Evolutionary conservation across 1,140 invertebrate species (phyloP), one percentile per base, ranked within the genome.

Genomic region (Dolichoris vasculosae): DNA sequence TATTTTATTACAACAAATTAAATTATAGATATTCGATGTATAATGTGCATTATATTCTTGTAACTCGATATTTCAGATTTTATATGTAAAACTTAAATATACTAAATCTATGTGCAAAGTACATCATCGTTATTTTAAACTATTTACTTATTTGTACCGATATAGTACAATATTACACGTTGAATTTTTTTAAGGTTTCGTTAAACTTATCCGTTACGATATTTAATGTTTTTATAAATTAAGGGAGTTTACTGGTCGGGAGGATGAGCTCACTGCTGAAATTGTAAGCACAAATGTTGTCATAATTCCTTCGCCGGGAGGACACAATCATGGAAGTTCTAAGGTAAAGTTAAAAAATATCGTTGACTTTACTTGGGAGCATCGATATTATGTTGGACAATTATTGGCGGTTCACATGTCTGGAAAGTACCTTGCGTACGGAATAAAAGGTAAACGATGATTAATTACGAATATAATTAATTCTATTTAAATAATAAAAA

Each of bases 341-440:
- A 97, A 98, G 92, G 96, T 99, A 15, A 98, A 98, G 90, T 95
- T 98, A 32, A 97, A 96, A 89, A 98, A 97, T 91, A 95, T 98
- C 75, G 97, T 98, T 20, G 97, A 99, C 89, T 99, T 97, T 91
- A 96, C 96, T 85, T 99, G 98, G 98, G 98, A 99, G 89, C 95
- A 96, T 43, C 95, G 96, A 88, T 97, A 97, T 90, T 97, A 98
- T 88, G 94, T 95, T 15, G 98, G 98, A 2, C 97, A 97, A 89
- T 92, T 99, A 38, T 94, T 99, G n/a, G 97, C 97, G 59, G 96
- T 97, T 75, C 98, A 99, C 93, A 95, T 96, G 86, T 96, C 95
- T 91, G 96, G 97, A 87, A 96, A 96, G 89, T 97, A 97, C 91
- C 93, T 98, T 87, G 98, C 98, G 0, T 99, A 98, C 94, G 97